Base-by-base conservation (phyloP, 2,888 invertebrate genomes). In the Thelaira solivaga region DNA sequence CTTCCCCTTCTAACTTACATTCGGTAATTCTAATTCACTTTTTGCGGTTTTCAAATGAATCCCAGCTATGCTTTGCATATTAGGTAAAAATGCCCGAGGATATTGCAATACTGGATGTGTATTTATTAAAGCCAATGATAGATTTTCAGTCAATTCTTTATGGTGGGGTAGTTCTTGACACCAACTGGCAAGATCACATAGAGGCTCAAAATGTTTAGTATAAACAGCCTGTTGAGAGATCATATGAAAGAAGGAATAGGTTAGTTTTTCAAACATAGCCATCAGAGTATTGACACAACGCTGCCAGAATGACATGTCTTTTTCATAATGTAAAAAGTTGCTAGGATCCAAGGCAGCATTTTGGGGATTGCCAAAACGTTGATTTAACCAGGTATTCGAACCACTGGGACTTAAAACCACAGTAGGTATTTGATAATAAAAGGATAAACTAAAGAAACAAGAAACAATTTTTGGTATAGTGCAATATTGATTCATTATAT, bases 341-440 rank as follows among this genome's bases (percentile, higher is more conserved):
- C 90, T 89, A 2, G 91, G 90, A 78, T 90, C 86, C 74, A 90
- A 83, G 0, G 91, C 88, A 1, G 89, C 88, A 31, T 89, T 90
- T 41, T 89, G 86, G 0, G 90, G 90, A 83, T 90, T 91, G 0
- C 90, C 90, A 26, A 90, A 87, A 82, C 89, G 87, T 64, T 88
- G 86, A 80, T 90, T 90, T 0, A 90, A 86, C 90, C 89, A 90
- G 3, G 86, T 85, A 53, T 88, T 90, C 13, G 90, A 86, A 1
- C 90, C 90, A 47, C 89, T 85, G 13, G 90, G 89, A 82, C 89
- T 90, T 6, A 89, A 69, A 4, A 86, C 87, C 20, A 89, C 83
- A 2, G 86, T 86, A 62, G 89, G 89, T 34, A 87, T 81, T 73
- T 88, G 83, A 81, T 87, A 88, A 68, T 85, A 87, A 64, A 85